Percentiles rank a stretch among this genome's conserved stretches.
phyloP scores from a whole-genome alignment of 2,888 invertebrate species.

The Myopa testacea region DNA sequence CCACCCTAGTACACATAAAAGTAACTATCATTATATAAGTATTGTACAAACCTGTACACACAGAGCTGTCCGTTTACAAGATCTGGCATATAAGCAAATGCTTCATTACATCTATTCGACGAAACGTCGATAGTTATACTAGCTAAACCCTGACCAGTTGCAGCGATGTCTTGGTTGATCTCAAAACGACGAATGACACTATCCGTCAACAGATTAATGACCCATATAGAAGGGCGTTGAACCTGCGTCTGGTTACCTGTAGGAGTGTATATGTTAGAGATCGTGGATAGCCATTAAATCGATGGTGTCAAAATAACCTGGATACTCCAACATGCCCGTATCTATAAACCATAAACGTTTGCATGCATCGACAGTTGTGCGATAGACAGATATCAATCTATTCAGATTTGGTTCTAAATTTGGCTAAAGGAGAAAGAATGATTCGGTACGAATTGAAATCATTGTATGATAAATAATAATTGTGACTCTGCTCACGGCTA shows the following conservation, averaged over 20 bases:
- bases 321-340: conserved; percentile 78
- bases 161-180: conserved; percentile 56
- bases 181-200: conserved; percentile 72
- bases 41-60: conserved; percentile 64
- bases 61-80: conserved; percentile 58
- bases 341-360: conserved; percentile 84
- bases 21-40: no score
- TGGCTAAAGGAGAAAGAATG: conserved; percentile 38
- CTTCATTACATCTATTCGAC: conserved; percentile 71
- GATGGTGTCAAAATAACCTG: conserved; percentile 66
- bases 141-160: conserved; percentile 71
- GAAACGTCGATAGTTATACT: conserved; percentile 78
- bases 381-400: conserved; percentile 76
- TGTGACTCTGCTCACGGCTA: no score
- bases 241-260: conserved; percentile 66
- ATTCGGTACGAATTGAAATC: conserved; percentile 1
- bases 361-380: conserved; percentile 78
- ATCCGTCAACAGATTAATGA: conserved; percentile 76
- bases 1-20: no score
- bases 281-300: background rate
- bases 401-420: conserved; percentile 46
- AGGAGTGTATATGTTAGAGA: background rate
- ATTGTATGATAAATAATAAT: background rate
- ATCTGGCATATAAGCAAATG: conserved; percentile 78
- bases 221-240: conserved; percentile 74